A percentile compares a stretch with the other conserved stretches of the same genome.
phyloP scores from a whole-genome alignment of 1,140 invertebrate species.

The Druon quercuslanigerum region DNA sequence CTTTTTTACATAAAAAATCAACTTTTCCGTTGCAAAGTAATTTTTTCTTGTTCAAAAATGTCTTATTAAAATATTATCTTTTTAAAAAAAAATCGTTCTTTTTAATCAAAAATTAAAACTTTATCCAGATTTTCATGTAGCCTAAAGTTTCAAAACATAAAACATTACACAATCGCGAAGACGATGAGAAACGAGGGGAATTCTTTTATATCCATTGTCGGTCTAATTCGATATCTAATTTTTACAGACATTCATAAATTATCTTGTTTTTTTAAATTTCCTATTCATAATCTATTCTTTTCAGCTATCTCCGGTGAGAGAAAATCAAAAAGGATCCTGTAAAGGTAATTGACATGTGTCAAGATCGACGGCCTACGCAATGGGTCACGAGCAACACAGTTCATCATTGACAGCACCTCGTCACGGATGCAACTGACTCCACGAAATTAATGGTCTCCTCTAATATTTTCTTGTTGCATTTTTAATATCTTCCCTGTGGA shows the following conservation, averaged over 20 bases:
- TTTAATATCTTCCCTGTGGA: conserved; percentile 54
- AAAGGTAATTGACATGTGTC: conserved; percentile 57
- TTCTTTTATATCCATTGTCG: not conserved
- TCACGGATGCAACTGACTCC: conserved; percentile 60
- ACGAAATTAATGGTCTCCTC: conserved; percentile 66
- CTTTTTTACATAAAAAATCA: too few relatives aligned
- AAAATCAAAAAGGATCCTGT: conserved; percentile 55
- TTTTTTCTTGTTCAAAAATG: too few relatives aligned
- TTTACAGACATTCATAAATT: conserved; percentile 39
- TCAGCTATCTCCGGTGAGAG: conserved; percentile 15
- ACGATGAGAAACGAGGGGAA: too few relatives aligned
- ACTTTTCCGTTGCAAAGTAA: too few relatives aligned
- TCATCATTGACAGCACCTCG: conserved; percentile 60
- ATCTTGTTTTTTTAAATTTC: conserved; percentile 56
- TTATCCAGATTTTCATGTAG: too few relatives aligned
- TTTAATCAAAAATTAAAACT: too few relatives aligned
- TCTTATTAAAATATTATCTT: too few relatives aligned
- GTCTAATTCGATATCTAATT: not conserved
- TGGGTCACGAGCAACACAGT: conserved; percentile 62
- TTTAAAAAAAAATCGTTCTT: too few relatives aligned
- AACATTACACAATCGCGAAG: too few relatives aligned
- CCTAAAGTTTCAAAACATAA: too few relatives aligned
- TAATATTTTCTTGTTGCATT: conserved; percentile 62
- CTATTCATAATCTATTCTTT: conserved; percentile 44
- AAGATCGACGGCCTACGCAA: conserved; percentile 56